These are phyloP conservation scores for Drosophila sordidula DNA, from an alignment of 2,888 invertebrate species.

Conservation along the genomic window DNA sequence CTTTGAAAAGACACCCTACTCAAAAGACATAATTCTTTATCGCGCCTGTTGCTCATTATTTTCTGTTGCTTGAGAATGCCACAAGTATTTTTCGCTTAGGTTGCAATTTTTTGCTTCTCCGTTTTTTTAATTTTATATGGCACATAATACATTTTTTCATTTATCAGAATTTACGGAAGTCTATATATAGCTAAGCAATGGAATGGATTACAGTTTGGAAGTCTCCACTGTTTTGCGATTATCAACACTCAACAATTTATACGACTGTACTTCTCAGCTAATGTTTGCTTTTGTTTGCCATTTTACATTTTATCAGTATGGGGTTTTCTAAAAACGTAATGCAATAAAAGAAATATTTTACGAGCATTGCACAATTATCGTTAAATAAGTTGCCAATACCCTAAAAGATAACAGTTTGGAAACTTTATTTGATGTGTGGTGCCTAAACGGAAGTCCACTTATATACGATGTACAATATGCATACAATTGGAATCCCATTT, in stretches of 20 bases:
- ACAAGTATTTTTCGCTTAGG: slow-evolving; percentile 1
- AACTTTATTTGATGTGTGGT: not conserved
- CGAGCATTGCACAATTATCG: slow-evolving; percentile 4
- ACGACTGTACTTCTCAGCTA: not conserved
- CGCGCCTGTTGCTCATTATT: slow-evolving; percentile 36
- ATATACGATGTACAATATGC: slow-evolving; percentile 1
- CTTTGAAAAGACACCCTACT: slow-evolving; percentile 5
- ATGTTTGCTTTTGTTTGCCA: not conserved
- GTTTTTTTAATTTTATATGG: not conserved
- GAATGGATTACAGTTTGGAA: slow-evolving; percentile 3
- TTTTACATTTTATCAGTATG: slow-evolving; percentile 6
- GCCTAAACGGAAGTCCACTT: slow-evolving; percentile 5
- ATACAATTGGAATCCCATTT: not conserved
- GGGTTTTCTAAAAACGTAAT: slow-evolving; percentile 6
- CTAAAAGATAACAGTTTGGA: slow-evolving; percentile 9
- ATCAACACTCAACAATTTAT: slow-evolving; percentile 11
- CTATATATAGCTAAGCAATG: slow-evolving; percentile 2
- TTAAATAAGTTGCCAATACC: not conserved
- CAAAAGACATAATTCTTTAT: slow-evolving; percentile 16
- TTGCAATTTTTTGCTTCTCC: not conserved
- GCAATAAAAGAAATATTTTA: slow-evolving; percentile 1
- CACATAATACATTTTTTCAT: slow-evolving; percentile 5
- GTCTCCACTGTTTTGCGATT: not conserved
- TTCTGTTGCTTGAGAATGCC: slow-evolving; percentile 28
- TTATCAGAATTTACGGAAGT: slow-evolving; percentile 11